phyloP scores from a whole-genome alignment of 2,888 invertebrate genomes.

The Stenchaetothrips biformis region DNA sequence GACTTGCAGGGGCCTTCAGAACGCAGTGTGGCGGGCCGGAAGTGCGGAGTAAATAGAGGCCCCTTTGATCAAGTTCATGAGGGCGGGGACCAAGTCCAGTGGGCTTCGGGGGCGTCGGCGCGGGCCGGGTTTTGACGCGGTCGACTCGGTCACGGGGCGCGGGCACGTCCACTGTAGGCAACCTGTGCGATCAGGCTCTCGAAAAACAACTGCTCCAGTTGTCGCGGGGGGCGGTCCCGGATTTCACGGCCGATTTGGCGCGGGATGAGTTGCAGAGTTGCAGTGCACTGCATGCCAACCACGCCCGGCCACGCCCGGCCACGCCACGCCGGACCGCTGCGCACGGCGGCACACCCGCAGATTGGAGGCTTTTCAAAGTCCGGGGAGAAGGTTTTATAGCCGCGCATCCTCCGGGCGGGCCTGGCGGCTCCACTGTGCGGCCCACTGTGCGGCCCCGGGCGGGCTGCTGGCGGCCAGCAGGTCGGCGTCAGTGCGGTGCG shows the following conservation, averaged over 20 bases:
- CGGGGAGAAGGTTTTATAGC: neutral
- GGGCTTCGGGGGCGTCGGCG: too few relatives aligned
- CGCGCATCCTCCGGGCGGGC: neutral
- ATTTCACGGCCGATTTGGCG: conserved; percentile 5
- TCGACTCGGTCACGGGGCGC: too few relatives aligned
- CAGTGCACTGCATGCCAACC: neutral
- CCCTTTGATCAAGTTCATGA: too few relatives aligned
- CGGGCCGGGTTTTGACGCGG: too few relatives aligned
- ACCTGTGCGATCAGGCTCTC: too few relatives aligned
- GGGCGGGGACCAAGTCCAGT: too few relatives aligned
- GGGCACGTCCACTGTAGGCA: too few relatives aligned
- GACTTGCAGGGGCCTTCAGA: neutral
- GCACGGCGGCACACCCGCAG: neutral
- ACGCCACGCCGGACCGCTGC: neutral
- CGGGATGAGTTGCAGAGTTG: neutral
- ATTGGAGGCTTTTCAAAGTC: neutral
- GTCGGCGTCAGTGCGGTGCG: neutral
- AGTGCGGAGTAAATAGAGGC: too few relatives aligned
- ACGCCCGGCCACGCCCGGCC: neutral
- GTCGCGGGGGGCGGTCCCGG: neutral
- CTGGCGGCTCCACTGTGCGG: neutral
- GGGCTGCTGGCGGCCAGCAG: neutral
- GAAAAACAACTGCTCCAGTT: neutral
- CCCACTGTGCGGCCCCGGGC: too few relatives aligned
- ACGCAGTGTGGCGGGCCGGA: too few relatives aligned